These are phyloP conservation scores for Diplolepis rosae DNA, from an alignment of 2,888 invertebrate genomes.

Conservation along the genomic window DNA sequence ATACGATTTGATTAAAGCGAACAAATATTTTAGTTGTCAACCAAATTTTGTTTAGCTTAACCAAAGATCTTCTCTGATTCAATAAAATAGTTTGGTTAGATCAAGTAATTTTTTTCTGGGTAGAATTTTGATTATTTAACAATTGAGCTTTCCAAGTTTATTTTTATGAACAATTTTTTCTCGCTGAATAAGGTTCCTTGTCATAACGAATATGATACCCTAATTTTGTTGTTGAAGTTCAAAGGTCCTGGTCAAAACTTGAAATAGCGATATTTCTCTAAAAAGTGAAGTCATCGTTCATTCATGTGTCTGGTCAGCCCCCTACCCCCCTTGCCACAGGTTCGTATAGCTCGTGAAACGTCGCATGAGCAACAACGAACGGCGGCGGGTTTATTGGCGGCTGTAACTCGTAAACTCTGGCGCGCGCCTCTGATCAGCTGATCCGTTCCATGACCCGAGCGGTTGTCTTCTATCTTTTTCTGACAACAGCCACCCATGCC, in stretches of 20 bases:
- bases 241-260: not conserved
- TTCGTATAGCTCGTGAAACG: constrained; percentile 64
- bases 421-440: constrained; percentile 74
- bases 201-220: not conserved
- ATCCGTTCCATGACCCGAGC: constrained; percentile 72
- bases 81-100: too few species aligned
- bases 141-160: too few species aligned
- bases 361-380: constrained; percentile 69
- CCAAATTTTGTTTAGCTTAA: too few species aligned
- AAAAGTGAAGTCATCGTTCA: constrained; percentile 59
- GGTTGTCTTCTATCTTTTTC: constrained; percentile 52
- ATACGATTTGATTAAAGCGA: too few species aligned
- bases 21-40: too few species aligned
- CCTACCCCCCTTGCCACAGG: constrained; percentile 41
- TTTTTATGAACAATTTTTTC: too few species aligned
- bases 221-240: not conserved
- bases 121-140: too few species aligned
- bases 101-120: too few species aligned
- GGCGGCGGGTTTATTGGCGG: constrained; percentile 73
- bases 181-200: too few species aligned
- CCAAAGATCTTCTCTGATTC: too few species aligned
- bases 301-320: constrained; percentile 60
- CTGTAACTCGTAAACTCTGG: constrained; percentile 74
- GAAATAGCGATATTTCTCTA: not conserved
- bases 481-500: constrained; percentile 45